Percentiles rank a stretch among this genome's conserved stretches.
Conservation (phyloP, 2,888 invertebrate genomes). For the Drosophila subsilvestris region DNA sequence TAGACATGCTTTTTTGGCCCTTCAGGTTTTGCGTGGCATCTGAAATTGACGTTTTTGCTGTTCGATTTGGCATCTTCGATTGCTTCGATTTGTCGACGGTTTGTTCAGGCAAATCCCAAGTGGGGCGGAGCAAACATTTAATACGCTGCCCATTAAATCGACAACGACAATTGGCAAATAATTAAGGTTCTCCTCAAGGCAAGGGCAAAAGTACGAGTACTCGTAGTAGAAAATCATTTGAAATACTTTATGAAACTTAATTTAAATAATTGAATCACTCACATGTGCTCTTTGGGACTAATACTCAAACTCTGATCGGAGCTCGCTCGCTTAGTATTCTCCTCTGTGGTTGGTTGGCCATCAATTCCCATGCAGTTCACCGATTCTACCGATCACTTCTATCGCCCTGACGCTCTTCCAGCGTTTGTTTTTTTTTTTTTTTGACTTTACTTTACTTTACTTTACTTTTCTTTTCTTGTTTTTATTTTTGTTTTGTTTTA, state of each 20-base stretch:
- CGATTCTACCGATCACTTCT: too few species aligned
- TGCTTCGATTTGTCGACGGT: too few species aligned
- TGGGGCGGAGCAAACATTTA: background rate
- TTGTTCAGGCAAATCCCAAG: too few species aligned
- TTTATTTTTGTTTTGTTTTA: conserved; percentile 10
- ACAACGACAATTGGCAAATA: background rate
- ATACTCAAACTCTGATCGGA: background rate
- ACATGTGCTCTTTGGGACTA: background rate
- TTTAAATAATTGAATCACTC: too few species aligned
- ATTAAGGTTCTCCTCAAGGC: too few species aligned
- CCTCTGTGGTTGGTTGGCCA: background rate
- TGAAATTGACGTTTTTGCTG: conserved; percentile 25
- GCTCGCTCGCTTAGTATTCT: background rate
- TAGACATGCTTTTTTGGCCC: conserved; percentile 18
- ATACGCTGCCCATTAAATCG: conserved; percentile 2
- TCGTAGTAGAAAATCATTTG: too few species aligned
- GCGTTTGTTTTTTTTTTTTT: background rate
- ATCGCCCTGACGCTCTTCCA: too few species aligned
- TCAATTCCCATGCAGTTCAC: background rate
- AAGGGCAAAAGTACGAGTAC: too few species aligned
- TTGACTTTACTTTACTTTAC: conserved; percentile 1
- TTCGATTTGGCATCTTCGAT: conserved; percentile 10
- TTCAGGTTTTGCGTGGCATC: background rate
- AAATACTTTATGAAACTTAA: too few species aligned
- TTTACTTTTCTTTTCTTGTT: conserved; percentile 4